Evolutionary conservation across 2,888 invertebrate species (phyloP).

Genomic region (Chloroclystis v-ata): DNA sequence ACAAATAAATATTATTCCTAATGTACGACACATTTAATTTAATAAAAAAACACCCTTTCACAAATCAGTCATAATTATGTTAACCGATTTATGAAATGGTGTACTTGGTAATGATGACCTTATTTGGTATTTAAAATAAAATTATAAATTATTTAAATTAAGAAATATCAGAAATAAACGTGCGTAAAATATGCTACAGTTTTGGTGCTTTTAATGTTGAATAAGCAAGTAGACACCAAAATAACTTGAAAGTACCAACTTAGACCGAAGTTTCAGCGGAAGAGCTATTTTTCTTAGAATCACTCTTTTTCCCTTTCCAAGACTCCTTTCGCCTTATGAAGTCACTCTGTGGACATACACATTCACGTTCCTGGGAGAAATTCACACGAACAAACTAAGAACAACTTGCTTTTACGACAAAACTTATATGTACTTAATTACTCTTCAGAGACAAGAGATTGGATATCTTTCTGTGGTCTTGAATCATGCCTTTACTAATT

Average conservation of each 20-base stretch:
- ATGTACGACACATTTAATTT: too few relatives aligned
- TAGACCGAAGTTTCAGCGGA: constrained; percentile 76
- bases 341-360: constrained; percentile 64
- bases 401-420: not conserved
- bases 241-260: constrained; percentile 17
- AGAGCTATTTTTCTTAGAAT: constrained; percentile 56
- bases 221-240: too few relatives aligned
- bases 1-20: too few relatives aligned
- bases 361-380: constrained; percentile 5
- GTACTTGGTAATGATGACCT: too few relatives aligned
- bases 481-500: constrained; percentile 6
- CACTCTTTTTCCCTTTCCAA: constrained; percentile 66
- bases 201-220: too few relatives aligned
- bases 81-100: too few relatives aligned
- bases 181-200: too few relatives aligned
- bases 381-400: not conserved
- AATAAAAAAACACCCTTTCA: too few relatives aligned
- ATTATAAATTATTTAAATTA: too few relatives aligned
- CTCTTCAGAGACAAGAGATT: not conserved
- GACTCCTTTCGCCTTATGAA: constrained; percentile 67
- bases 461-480: not conserved
- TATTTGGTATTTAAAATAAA: too few relatives aligned
- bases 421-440: not conserved
- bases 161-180: too few relatives aligned
- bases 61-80: too few relatives aligned